Base-by-base conservation (phyloP, 2,888 invertebrate genomes). In the Limnephilus rhombicus region DNA sequence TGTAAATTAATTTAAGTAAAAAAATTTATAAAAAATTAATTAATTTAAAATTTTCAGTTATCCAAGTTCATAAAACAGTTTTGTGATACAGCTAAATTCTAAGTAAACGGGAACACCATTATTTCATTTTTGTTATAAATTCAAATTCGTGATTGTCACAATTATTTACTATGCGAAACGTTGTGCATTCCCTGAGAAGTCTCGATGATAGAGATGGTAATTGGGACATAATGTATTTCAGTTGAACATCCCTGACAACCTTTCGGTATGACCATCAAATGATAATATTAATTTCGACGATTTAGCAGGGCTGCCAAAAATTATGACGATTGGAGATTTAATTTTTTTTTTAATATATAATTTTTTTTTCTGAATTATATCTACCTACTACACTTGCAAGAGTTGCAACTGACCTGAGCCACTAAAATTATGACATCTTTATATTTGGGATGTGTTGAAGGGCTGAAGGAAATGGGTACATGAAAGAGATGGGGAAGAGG, bases 231-330 rank as follows among this genome's bases (percentile, higher is more conserved):
- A 82, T 82, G 34, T 82, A 82, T 82, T 82, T 45, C 45, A 13
- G 13, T 86, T 86, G 86, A 86, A 12, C n/a, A 49, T 29, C 37
- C 13, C 86, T 86, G 86, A 45, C 86, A 45, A 86, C 24, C 45
- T 41, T 86, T 85, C n/a, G 85, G 85, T 85, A 85, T 41, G 85
- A 85, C 85, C 45, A 85, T 86, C 86, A 86, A 86, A 86, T 86
- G 86, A 86, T 86, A 86, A 68, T 68, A 68, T 86, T 86, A 15
- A 86, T 86, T 86, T 86, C 45, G 45, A 86, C n/a, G 41, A 45
- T 83, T 18, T 15, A 3, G 4, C 49, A 86, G 86, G 86, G 86
- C n/a, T 86, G 86, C n/a, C 41, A 86, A n/a, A 86, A 83, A 37
- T 37, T 24, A 37, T 37, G 37, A 68, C 24, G 41, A 34, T 34